phyloP scores from a whole-genome alignment of 37 sponge, comb jelly and placozoan species.

The Amphimedon queenslandica region DNA sequence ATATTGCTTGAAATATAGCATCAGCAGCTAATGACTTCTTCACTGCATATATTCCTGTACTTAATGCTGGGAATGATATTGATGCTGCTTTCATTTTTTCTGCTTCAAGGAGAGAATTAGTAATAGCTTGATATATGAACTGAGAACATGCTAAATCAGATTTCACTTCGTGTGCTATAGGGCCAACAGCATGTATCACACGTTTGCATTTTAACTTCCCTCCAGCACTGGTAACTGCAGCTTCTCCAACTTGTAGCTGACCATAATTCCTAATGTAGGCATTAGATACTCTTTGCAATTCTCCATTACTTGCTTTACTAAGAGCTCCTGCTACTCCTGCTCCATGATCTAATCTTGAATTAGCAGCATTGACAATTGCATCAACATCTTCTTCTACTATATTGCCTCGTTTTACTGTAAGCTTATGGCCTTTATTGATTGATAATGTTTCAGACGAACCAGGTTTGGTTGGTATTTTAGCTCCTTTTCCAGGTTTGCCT shows the following conservation, averaged over 20 bases:
- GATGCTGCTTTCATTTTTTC: slow-evolving; percentile 27
- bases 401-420: slow-evolving; percentile 56
- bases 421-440: slow-evolving; percentile 20
- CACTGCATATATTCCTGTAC: slow-evolving; percentile 71
- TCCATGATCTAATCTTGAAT: slow-evolving; percentile 39
- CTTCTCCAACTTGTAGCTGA: slow-evolving; percentile 41
- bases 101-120: slow-evolving; percentile 17
- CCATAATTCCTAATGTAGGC: slow-evolving; percentile 2
- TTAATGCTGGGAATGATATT: slow-evolving; percentile 68
- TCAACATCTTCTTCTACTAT: slow-evolving; percentile 48
- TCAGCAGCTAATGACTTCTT: slow-evolving; percentile 11
- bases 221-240: slow-evolving; percentile 42
- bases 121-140: slow-evolving; percentile 22
- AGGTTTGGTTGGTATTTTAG: too few species aligned
- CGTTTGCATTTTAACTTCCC: slow-evolving; percentile 43
- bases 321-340: slow-evolving; percentile 73
- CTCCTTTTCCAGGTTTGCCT: too few species aligned
- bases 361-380: slow-evolving; percentile 75
- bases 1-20: slow-evolving; percentile 10
- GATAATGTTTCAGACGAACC: too few species aligned
- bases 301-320: slow-evolving; percentile 33
- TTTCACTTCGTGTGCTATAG: neutral
- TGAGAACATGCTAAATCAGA: slow-evolving; percentile 8
- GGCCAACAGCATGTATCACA: slow-evolving; percentile 75
- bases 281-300: slow-evolving; percentile 30